Conservation (phyloP, 2,113 vertebrate species). For the Otocyon megalotis region DNA sequence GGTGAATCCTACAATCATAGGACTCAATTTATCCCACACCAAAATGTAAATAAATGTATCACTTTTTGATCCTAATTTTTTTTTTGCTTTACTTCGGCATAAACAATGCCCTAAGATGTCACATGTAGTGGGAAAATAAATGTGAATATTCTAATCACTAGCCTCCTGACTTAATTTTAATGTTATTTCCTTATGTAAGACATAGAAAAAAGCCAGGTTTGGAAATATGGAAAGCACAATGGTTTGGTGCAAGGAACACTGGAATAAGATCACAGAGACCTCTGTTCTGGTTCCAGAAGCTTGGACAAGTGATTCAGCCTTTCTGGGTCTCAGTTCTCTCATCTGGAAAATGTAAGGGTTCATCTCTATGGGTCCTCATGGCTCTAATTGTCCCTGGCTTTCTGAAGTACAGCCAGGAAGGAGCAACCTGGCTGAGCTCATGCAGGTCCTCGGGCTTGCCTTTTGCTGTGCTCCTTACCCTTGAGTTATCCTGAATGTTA, state of each 20-base stretch:
- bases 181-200: not conserved
- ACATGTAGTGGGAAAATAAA: not conserved
- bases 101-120: not conserved
- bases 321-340: not conserved
- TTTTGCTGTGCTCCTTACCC: not conserved
- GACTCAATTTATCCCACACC: not conserved
- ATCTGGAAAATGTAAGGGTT: not conserved
- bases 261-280: not conserved
- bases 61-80: not conserved
- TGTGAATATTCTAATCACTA: not conserved
- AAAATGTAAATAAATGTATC: not conserved
- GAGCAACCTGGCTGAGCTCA: fast-evolving
- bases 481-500: not conserved
- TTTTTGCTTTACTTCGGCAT: not conserved
- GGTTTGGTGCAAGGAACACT: not conserved
- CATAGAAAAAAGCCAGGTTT: not conserved
- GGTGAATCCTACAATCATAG: not conserved
- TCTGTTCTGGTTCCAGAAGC: not conserved
- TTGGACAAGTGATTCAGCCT: not conserved
- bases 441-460: not conserved
- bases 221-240: not conserved
- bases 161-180: not conserved
- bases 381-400: not conserved
- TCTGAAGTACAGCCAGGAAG: not conserved
- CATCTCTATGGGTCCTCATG: not conserved